A percentile compares a stretch with the other conserved stretches of the same genome.
Conservation (phyloP, 1,140 invertebrate species). For the Papilio helenus region DNA sequence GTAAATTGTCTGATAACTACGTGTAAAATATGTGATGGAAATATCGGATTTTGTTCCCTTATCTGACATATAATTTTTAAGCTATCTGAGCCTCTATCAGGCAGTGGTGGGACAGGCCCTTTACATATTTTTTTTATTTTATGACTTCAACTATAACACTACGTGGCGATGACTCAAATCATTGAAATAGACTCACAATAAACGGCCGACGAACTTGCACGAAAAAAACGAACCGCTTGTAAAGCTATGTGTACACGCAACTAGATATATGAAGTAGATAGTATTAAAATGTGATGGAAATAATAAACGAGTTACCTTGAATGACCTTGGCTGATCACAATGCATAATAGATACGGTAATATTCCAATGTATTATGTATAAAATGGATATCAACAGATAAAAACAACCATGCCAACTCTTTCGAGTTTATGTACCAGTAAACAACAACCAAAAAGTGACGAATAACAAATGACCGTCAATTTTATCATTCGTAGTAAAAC, state of each 20-base stretch:
- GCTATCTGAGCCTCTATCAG: no score
- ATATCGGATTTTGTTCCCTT: no score
- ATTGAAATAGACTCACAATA: slow-evolving; percentile 43
- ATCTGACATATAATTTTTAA: no score
- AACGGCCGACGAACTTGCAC: slow-evolving; percentile 46
- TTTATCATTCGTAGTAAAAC: background rate
- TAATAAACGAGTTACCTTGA: background rate
- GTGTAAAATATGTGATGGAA: no score
- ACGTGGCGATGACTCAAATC: slow-evolving; percentile 44
- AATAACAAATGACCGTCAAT: background rate
- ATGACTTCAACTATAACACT: background rate
- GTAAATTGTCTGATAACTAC: no score
- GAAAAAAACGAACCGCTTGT: slow-evolving; percentile 38
- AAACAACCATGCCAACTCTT: background rate
- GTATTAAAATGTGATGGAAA: background rate
- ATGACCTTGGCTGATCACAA: background rate
- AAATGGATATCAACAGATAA: background rate
- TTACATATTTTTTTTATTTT: no score
- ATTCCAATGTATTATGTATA: background rate
- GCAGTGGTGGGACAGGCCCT: no score
- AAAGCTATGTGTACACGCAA: slow-evolving; percentile 29
- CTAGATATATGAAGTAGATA: background rate
- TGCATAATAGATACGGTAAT: background rate
- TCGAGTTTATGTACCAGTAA: no score
- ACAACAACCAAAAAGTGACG: background rate